phyloP scores from a whole-genome alignment of 2,797 vertebrate genomes.

The Nyctalus aviator region DNA sequence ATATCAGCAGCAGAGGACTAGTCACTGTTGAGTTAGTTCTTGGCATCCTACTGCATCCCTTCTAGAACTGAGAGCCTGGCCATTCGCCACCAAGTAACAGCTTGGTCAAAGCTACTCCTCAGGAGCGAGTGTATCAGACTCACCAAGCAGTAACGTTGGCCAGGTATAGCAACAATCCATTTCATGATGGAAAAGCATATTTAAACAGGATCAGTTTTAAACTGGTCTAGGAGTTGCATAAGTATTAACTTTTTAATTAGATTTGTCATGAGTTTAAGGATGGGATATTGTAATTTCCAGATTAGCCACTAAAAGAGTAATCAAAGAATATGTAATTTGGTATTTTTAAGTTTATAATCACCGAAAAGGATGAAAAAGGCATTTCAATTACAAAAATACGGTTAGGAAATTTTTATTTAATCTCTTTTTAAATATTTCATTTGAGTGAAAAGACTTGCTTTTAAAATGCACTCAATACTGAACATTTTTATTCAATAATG shows the following conservation, averaged over 20 bases:
- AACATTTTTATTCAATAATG: not conserved
- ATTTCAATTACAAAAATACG: not conserved
- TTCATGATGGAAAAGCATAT: not conserved
- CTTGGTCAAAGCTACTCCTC: not conserved
- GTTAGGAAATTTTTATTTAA: not conserved
- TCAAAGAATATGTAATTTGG: not conserved
- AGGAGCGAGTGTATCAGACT: not conserved
- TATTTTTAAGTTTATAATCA: not conserved
- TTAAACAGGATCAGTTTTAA: not conserved
- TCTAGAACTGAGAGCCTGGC: not conserved
- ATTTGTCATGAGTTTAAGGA: not conserved
- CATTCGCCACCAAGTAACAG: not conserved
- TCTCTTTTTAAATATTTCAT: not conserved
- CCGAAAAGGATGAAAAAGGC: conserved; percentile 3
- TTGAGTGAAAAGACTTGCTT: not conserved
- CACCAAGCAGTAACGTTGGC: not conserved
- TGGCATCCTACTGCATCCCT: not conserved
- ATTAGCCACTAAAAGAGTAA: not conserved
- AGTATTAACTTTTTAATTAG: conserved; percentile 14
- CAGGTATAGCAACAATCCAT: not conserved
- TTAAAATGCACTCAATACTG: not conserved
- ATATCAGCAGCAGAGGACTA: not conserved
- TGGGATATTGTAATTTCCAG: not conserved
- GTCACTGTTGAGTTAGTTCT: not conserved
- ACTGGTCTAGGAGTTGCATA: not conserved